A percentile compares a stretch with the other conserved stretches of the same genome.
Conservation (phyloP, 2,888 invertebrate species). For the Sinopyrophorus schimmeli region DNA sequence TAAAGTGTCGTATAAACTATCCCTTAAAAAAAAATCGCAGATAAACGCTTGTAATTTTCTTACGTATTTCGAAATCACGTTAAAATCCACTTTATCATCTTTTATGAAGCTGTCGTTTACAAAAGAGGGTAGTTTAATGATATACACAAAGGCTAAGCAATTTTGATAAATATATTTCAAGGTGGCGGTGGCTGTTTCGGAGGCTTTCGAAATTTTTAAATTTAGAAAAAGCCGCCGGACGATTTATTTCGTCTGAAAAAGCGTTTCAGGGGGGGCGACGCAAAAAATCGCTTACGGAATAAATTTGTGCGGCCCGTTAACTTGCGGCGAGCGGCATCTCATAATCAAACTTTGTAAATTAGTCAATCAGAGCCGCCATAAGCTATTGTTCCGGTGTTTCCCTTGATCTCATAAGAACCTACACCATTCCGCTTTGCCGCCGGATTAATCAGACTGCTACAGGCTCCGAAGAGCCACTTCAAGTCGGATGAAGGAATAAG, state of each 20-base stretch:
- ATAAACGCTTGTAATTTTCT: too few relatives aligned
- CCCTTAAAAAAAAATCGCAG: too few relatives aligned
- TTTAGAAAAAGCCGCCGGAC: too few relatives aligned
- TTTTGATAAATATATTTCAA: constrained; percentile 11
- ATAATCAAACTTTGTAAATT: constrained; percentile 26
- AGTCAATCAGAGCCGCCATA: constrained; percentile 28
- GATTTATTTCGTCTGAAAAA: too few relatives aligned
- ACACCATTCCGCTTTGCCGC: constrained; percentile 23
- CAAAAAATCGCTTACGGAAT: not conserved
- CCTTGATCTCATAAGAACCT: constrained; percentile 29
- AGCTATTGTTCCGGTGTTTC: constrained; percentile 28
- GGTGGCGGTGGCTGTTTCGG: not conserved
- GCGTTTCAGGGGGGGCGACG: not conserved
- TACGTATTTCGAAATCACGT: not conserved
- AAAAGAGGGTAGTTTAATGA: constrained; percentile 18
- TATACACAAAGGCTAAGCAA: constrained; percentile 18
- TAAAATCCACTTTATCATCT: constrained; percentile 21
- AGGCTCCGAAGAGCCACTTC: constrained; percentile 24
- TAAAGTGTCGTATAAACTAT: too few relatives aligned
- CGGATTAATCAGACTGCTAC: constrained; percentile 26
- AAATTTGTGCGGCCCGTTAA: constrained; percentile 10
- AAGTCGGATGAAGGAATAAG: constrained; percentile 27
- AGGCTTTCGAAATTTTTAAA: too few relatives aligned
- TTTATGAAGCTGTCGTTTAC: constrained; percentile 25
- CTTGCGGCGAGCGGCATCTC: constrained; percentile 13